A percentile compares a stretch with the other conserved stretches of the same genome.
These are phyloP conservation scores for Drosophila sechellia DNA, from an alignment of 1,140 invertebrate species.

Conservation along the genomic window DNA sequence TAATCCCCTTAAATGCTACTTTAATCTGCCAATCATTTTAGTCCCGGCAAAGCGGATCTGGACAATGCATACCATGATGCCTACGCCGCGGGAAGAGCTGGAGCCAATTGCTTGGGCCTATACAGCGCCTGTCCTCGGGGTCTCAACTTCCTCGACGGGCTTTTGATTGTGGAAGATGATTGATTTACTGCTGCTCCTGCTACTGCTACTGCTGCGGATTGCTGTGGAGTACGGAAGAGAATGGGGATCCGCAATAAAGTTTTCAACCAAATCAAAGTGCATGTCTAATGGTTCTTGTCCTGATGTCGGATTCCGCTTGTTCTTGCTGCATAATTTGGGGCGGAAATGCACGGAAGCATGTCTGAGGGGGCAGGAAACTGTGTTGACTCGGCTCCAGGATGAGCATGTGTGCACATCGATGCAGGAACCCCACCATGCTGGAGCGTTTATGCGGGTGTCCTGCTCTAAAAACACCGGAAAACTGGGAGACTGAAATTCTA, in stretches of 20 bases:
- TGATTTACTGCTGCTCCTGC: slow-evolving; percentile 48
- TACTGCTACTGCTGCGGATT: neutral
- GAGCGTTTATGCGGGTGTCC: slow-evolving; percentile 38
- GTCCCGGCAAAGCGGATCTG: slow-evolving; percentile 72
- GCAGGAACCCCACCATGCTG: slow-evolving; percentile 4
- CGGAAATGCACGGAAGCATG: slow-evolving; percentile 55
- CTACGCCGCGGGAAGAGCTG: slow-evolving; percentile 62
- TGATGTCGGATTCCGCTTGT: slow-evolving; percentile 54
- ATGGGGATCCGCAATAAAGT: slow-evolving; percentile 64
- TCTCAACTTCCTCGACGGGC: slow-evolving; percentile 35
- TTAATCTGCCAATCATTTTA: slow-evolving; percentile 14
- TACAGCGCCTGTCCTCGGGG: slow-evolving; percentile 64
- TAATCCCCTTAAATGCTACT: neutral
- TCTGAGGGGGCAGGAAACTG: slow-evolving; percentile 63
- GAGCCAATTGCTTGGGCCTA: slow-evolving; percentile 67
- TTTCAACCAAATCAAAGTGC: slow-evolving; percentile 68
- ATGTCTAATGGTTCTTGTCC: slow-evolving; percentile 71
- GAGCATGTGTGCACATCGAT: slow-evolving; percentile 26
- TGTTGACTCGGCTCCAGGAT: slow-evolving; percentile 36
- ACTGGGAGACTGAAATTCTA: too few species aligned
- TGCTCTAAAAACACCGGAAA: too few species aligned
- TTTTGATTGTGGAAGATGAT: slow-evolving; percentile 53
- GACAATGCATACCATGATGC: slow-evolving; percentile 69
- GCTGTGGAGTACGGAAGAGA: slow-evolving; percentile 16
- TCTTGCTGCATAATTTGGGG: slow-evolving; percentile 74